A percentile compares a stretch with the other conserved stretches of the same genome.
Evolutionary conservation across 2,113 vertebrate genomes (phyloP).

Genomic region (Cryptoleucopteryx plumbea): DNA sequence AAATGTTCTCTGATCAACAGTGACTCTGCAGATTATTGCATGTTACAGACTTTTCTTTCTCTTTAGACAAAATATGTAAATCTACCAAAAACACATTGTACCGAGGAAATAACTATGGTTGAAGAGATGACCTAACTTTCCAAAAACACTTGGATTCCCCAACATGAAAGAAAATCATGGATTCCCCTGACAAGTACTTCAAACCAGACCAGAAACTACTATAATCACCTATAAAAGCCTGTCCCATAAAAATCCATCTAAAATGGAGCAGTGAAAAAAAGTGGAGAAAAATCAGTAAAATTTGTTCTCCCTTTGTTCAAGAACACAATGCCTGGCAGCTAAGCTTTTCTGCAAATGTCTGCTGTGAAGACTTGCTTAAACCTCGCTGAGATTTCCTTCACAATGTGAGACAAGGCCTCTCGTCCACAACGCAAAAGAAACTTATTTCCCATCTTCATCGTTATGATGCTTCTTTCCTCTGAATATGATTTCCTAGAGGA

Average conservation of each 20-base stretch:
- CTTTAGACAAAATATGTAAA: not conserved
- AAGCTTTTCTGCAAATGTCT: not conserved
- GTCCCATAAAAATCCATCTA: not conserved
- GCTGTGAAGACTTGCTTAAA: not conserved
- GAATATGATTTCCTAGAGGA: not conserved
- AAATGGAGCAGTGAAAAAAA: not conserved
- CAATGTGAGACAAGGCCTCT: accelerated
- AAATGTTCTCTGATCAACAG: not conserved
- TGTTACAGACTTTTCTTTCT: not conserved
- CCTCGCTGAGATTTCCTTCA: not conserved
- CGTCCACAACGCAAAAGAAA: not conserved
- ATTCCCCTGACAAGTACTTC: not conserved
- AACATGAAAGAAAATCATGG: not conserved
- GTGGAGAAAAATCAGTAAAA: accelerated
- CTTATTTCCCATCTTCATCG: not conserved
- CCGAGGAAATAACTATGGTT: not conserved
- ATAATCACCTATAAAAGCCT: not conserved
- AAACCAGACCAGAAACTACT: not conserved
- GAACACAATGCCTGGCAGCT: not conserved
- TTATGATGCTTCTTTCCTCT: not conserved
- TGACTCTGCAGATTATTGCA: not conserved
- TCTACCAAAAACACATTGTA: not conserved
- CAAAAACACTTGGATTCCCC: not conserved
- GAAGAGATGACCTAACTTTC: not conserved
- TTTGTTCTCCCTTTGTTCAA: not conserved